Conservation (phyloP, 2,113 vertebrate species). For the Tamias sibiricus region DNA sequence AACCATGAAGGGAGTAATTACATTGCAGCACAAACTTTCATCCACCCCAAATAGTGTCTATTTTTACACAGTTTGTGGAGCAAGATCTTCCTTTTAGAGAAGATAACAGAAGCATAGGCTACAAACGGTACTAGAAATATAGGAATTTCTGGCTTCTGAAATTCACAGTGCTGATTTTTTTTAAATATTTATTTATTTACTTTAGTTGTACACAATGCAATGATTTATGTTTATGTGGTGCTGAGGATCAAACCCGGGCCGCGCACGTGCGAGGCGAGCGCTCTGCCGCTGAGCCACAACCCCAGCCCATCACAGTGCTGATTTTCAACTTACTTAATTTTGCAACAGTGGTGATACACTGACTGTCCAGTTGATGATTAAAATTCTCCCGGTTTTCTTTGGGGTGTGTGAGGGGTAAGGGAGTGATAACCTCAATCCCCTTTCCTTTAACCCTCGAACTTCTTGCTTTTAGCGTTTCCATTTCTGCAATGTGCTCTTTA, state of each 20-base stretch:
- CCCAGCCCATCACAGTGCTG: neutral
- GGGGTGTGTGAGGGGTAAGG: neutral
- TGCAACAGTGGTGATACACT: neutral
- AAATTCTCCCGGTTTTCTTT: neutral
- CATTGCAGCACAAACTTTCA: neutral
- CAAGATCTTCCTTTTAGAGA: slow-evolving; percentile 38
- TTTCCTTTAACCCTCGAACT: neutral
- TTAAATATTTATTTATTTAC: no score
- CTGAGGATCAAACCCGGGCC: no score
- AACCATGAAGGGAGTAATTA: neutral
- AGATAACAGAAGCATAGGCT: neutral
- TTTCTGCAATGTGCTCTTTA: neutral
- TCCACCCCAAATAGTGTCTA: neutral
- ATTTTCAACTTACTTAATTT: neutral
- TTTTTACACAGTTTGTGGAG: neutral
- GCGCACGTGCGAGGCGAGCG: no score
- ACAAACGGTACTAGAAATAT: neutral
- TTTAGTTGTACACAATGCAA: no score
- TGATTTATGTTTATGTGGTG: no score
- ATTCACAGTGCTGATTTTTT: neutral
- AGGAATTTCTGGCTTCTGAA: slow-evolving; percentile 2
- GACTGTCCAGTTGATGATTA: neutral
- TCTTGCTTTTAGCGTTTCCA: neutral
- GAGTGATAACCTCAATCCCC: neutral
- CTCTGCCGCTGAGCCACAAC: no score